Evolutionary conservation across 2,113 vertebrate genomes (phyloP), one percentile per base, ranked within the genome.

Genomic region (Actenoides lindsayi): DNA sequence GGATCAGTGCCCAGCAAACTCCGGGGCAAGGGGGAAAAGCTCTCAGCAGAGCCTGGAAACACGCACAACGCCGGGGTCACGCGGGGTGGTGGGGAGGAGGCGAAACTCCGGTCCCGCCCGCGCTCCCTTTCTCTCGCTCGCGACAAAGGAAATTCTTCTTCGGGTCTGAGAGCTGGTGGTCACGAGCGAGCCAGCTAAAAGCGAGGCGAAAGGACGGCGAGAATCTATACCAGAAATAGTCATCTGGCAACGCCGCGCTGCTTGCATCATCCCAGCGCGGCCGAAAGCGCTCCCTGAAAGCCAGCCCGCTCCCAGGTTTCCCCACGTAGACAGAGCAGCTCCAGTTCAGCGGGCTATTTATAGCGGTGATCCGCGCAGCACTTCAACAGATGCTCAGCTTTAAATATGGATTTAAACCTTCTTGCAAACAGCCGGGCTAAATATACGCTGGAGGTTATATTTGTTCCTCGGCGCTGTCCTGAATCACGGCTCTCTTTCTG

Each of bases 1-100:
- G 79, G 68, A 96, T 97, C 96, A n/a, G 77, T 90, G 98, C 93
- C 92, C 97, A 95, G 16, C 39, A 54, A 93, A 42, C 73, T 74
- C 83, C 17, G 7, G 41, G 7, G 41, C 0, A 4, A 53, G 46
- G 51, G 12, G 31, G 39, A 64, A 27, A 73, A 90, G 78, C 83
- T 95, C 91, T 30, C 25, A 27, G n/a, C 50, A 56, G 63, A 63
- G 87, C 75, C 44, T 54, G 75, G 80, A 95, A 84, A 83, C 46
- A 54, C 16, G 1, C 69, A 64, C 50, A 41, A 4, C 9, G 18
- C 33, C 10, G 0, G 3, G 63, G 44, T 86, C 57, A 59, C 1
- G 11, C 1, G 0, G 9, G 33, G 35, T 14, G 18, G 39, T 2
- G 48, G 53, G 31, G 1, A 63, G 18, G 41, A 59, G 77, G 70